These are phyloP conservation scores for Andrena haemorrhoa DNA, from an alignment of 2,888 invertebrate genomes.

Conservation along the genomic window DNA sequence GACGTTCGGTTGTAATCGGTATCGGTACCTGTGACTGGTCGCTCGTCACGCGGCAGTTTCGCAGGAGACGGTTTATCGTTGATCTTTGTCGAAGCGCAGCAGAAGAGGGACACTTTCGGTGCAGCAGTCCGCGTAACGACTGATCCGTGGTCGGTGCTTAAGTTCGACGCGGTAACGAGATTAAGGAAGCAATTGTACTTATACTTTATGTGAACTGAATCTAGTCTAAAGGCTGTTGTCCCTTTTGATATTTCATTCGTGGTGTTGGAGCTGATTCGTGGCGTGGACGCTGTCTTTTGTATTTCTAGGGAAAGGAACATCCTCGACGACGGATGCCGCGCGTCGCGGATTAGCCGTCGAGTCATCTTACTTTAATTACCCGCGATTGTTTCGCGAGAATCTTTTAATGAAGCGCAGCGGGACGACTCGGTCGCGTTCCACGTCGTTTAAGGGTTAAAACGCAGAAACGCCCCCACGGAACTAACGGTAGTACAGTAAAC, in stretches of 20 bases:
- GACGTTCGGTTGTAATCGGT: slow-evolving; percentile 10
- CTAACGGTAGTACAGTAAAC: slow-evolving; percentile 38
- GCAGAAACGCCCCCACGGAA: background rate
- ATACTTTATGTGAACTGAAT: slow-evolving; percentile 55
- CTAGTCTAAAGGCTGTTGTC: slow-evolving; percentile 69
- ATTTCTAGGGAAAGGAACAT: slow-evolving; percentile 1
- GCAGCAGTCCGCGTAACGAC: background rate
- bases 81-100: background rate
- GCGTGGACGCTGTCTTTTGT: slow-evolving; percentile 27
- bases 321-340: slow-evolving; percentile 16
- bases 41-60: background rate
- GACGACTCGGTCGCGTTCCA: background rate
- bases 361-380: background rate
- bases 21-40: slow-evolving; percentile 14
- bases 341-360: slow-evolving; percentile 21
- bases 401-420: background rate
- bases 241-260: slow-evolving; percentile 41
- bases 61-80: background rate
- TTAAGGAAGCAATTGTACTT: slow-evolving; percentile 32
- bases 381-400: background rate
- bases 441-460: slow-evolving; percentile 18
- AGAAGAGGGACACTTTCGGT: background rate
- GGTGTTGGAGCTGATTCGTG: background rate
- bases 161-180: background rate
- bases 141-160: background rate